Base-by-base conservation (phyloP, 1,140 invertebrate genomes). In the Leptopilina clavipes region DNA sequence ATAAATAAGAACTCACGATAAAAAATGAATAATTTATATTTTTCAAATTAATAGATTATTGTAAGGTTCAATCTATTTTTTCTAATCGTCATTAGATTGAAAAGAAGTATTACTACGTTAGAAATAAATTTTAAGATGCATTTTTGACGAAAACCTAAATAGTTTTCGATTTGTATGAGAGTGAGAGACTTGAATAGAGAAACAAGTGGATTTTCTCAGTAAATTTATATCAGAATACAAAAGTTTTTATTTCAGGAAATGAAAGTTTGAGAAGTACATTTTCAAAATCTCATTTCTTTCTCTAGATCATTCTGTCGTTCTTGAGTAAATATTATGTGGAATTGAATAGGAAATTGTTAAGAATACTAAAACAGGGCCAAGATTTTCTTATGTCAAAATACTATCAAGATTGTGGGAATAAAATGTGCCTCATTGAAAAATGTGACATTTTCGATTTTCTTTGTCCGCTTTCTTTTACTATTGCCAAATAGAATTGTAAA, bases 201-300 rank as follows among this genome's bases (percentile, higher is more conserved):
- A 54, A 31, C 25, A 54, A 73, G 19, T 37, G 12, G 10, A 59
- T 73, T 9, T 11, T 14, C 9, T 72, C 17, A 40, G 70, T 76
- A 70, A 54, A 79, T 65, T 31, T 31, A 75, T 73, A n/a, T 12
- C 44, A 43, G 72, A 52, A 74, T 72, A 52, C 73, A 44, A 74
- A 56, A 73, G 74, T 78, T 70, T 71, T 71, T 17, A 73, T 43
- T 74, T 37, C n/a, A 37, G 37, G 18, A 74, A 77, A 82, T 75
- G 65, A 79, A 65, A 31, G 59, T 65, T 65, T 19, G 25, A 31
- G 3, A 31, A 11, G 22, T 31, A 31, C 22, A n/a, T 65, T 65
- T 65, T 65, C 59, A n/a, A 65, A 37, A 31, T 65, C 25, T 65
- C 12, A 65, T 65, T 65, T n/a, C 59, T 12, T 31, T 65, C 59